These are phyloP conservation scores for Nothura maculosa DNA, from an alignment of 2,797 vertebrate genomes.

Conservation along the genomic window DNA sequence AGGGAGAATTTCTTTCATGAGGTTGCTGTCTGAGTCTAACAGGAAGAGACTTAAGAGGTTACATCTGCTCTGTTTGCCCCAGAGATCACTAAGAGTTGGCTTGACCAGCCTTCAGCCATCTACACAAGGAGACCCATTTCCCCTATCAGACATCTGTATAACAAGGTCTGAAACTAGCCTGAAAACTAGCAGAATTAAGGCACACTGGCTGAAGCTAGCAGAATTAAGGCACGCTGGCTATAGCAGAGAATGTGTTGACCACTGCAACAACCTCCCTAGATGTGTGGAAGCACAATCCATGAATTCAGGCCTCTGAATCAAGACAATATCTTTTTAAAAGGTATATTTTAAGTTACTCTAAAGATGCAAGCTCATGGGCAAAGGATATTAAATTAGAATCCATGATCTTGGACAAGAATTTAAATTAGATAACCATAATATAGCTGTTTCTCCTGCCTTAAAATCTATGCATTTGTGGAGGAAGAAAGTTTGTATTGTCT, in stretches of 20 bases:
- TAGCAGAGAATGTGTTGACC: background rate
- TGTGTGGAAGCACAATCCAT: accelerated
- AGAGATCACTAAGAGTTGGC: conserved; percentile 15
- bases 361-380: background rate
- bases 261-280: background rate
- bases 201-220: background rate
- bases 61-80: conserved; percentile 60
- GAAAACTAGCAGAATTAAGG: background rate
- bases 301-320: background rate
- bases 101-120: conserved; percentile 43
- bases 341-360: background rate
- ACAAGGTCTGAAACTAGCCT: background rate
- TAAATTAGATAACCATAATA: background rate
- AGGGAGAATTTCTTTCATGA: conserved; percentile 61
- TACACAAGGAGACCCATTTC: conserved; percentile 5
- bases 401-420: background rate
- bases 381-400: background rate
- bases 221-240: background rate
- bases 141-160: background rate
- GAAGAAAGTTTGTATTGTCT: background rate
- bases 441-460: background rate
- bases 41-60: conserved; percentile 73
- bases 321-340: background rate
- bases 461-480: background rate
- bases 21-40: conserved; percentile 45